Conservation (phyloP, 2,888 invertebrate genomes). For the Ferrisia virgata region DNA sequence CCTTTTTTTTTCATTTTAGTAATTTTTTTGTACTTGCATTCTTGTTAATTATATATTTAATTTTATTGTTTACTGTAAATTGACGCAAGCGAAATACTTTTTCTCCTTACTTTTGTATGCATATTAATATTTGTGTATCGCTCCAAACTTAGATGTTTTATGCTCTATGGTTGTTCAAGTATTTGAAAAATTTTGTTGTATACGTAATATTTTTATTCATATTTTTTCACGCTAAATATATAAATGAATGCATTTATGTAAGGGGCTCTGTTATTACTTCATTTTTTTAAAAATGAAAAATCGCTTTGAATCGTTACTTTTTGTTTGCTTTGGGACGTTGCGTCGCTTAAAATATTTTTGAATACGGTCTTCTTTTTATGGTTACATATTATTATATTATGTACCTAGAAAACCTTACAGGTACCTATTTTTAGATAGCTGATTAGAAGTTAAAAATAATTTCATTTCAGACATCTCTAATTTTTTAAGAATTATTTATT, state of each 20-base stretch:
- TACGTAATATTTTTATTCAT: not conserved
- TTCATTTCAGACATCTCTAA: too few relatives aligned
- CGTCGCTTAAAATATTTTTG: not conserved
- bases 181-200: not conserved
- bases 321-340: not conserved
- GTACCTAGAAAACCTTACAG: too few relatives aligned
- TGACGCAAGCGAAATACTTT: not conserved
- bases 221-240: conserved; percentile 15
- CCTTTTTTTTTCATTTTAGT: conserved; percentile 35
- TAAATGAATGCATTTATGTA: not conserved
- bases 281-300: not conserved
- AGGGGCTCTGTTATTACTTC: conserved; percentile 20
- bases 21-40: not conserved
- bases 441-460: too few relatives aligned
- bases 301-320: not conserved
- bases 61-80: conserved; percentile 18
- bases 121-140: not conserved
- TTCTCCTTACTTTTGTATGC: conserved; percentile 1
- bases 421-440: too few relatives aligned
- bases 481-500: too few relatives aligned
- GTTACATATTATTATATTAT: not conserved
- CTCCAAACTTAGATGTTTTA: not conserved
- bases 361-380: not conserved
- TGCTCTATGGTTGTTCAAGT: not conserved
- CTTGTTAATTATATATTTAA: not conserved